Evolutionary conservation across 2,888 invertebrate species (phyloP).

Genomic region (Sipha maydis): DNA sequence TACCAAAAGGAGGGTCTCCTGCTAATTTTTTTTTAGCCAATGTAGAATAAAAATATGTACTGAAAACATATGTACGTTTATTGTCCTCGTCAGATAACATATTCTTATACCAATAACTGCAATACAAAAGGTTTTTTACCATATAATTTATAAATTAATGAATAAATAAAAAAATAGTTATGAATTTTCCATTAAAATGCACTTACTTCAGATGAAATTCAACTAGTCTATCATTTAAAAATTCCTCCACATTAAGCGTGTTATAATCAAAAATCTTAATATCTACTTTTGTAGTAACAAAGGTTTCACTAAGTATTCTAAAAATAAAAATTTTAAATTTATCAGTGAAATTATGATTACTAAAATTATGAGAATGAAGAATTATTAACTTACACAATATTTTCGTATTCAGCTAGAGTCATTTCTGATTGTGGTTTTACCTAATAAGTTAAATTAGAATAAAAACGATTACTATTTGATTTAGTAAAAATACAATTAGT

Average conservation of each 20-base stretch:
- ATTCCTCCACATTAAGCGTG: not conserved
- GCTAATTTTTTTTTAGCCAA: not conserved
- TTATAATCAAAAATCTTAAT: not conserved
- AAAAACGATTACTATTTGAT: too few species aligned
- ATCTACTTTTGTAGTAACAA: not conserved
- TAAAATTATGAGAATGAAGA: not conserved
- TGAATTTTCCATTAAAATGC: not conserved
- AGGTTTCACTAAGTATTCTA: not conserved
- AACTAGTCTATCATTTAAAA: slow-evolving; percentile 30
- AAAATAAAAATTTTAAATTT: not conserved
- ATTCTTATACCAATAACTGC: not conserved
- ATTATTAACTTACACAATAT: not conserved
- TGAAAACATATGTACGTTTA: slow-evolving; percentile 17
- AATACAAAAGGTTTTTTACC: not conserved
- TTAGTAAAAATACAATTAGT: too few species aligned
- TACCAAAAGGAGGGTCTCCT: not conserved
- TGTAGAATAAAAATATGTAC: slow-evolving; percentile 38
- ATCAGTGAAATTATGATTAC: not conserved
- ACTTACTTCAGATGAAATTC: slow-evolving; percentile 39
- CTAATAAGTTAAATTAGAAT: too few species aligned
- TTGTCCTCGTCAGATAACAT: not conserved
- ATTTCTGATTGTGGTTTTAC: too few species aligned
- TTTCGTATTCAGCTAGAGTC: not conserved
- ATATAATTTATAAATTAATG: too few species aligned
- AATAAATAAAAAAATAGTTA: not conserved